Evolutionary conservation across 2,888 invertebrate species (phyloP), one percentile per base, ranked within the genome.

Genomic region (Fissipunctia ypsillon): DNA sequence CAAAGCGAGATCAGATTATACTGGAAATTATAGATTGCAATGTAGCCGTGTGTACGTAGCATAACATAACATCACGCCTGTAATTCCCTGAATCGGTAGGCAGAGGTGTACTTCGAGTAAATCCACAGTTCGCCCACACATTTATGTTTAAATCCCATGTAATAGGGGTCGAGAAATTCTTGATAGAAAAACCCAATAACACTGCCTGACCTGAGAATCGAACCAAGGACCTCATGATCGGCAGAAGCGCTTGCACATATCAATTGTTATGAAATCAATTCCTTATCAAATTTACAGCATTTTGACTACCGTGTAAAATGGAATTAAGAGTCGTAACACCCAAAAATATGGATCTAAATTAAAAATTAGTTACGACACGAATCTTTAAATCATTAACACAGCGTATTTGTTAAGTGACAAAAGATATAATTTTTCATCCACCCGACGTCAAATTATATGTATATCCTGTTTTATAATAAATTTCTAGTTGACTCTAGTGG

Each of bases 391-490:
- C 66, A 83, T 86, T 81, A 87, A 80, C 56, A 19, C 61, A 78
- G 63, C 73, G 25, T 84, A 86, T 87, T 80, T 84, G 86, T 87
- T 77, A 81, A 48, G 63, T 83, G 88, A 87, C 84, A 81, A 88
- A 84, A 81, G 66, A 76, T 73, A 77, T 76, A 28, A 86, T 83
- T 80, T 84, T 81, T 87, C 84, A 84, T 79, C 57, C 56, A 59
- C 57, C 48, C 63, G 59, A 79, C 67, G 70, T 79, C 74, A 78
- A 78, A 81, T 84, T 84, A 86, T 81, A 81, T 74, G 71, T 76
- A 78, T 87, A 87, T 89, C 88, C 87, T 83, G 81, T 80, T 73
- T 76, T 77, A 76, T 76, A 80, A 81, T 80, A 83, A 78, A 86
- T 86, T 69, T 74, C 56, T 63, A 65, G 83, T 54, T 41, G 73